Evolutionary conservation across 2,113 vertebrate genomes (phyloP).

Genomic region (Chaenogobius annularis): DNA sequence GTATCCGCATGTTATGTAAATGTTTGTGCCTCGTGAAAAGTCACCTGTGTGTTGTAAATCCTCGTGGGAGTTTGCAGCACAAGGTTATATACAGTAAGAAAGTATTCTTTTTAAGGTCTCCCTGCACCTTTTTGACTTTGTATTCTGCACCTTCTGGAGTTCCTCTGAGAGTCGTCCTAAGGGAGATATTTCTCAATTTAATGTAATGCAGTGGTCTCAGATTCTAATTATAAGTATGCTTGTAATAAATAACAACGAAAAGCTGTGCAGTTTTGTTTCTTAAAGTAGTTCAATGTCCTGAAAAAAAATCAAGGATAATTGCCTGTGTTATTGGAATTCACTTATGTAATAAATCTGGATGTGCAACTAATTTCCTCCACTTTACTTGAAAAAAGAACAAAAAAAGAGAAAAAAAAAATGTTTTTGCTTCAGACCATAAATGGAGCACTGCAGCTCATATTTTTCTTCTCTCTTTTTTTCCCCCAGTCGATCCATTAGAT

Average conservation of each 20-base stretch:
- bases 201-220: conserved; percentile 3
- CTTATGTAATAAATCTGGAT: conserved; percentile 1
- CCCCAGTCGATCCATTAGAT: neutral
- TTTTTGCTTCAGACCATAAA: neutral
- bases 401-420: neutral
- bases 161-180: neutral
- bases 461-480: neutral
- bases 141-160: neutral
- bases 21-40: neutral
- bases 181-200: conserved; percentile 10
- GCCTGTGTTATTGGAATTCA: conserved; percentile 5
- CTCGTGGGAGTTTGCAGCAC: neutral
- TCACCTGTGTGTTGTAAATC: neutral
- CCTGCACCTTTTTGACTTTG: conserved; percentile 2
- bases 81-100: neutral
- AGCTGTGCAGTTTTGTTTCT: neutral
- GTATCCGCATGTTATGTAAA: neutral
- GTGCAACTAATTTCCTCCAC: neutral
- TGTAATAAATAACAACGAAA: conserved; percentile 6
- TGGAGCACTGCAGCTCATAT: neutral
- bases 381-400: neutral
- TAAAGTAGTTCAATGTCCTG: conserved; percentile 2
- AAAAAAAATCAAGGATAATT: conserved; percentile 1
- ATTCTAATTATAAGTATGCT: conserved; percentile 6
- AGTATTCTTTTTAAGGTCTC: neutral